phyloP scores from a whole-genome alignment of 2,888 invertebrate genomes.

The Diplolepis rosae region DNA sequence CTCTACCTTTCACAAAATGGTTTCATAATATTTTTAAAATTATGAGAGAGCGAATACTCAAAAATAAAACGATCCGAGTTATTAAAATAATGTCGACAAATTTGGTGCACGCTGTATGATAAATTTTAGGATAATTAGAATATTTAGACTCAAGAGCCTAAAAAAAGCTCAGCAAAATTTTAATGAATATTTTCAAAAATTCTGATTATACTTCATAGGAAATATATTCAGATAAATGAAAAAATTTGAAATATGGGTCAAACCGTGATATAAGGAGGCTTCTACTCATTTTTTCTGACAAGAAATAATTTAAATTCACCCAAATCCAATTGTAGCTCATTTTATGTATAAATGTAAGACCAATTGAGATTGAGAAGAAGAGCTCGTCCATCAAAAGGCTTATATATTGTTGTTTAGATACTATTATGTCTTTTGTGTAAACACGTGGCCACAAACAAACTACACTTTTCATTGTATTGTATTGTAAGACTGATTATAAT shows the following conservation, averaged over 20 bases:
- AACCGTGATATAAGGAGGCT: not conserved
- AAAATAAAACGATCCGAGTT: too few relatives aligned
- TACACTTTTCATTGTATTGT: not conserved
- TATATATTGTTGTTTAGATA: conserved; percentile 19
- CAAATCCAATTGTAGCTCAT: not conserved
- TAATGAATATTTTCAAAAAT: too few relatives aligned
- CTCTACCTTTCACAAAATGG: too few relatives aligned
- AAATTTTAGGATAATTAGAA: too few relatives aligned
- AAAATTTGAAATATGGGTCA: conserved; percentile 6
- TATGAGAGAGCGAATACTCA: too few relatives aligned
- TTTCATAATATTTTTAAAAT: too few relatives aligned
- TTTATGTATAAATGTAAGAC: not conserved
- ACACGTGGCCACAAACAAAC: conserved; percentile 16
- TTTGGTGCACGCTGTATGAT: too few relatives aligned
- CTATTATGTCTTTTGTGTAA: not conserved
- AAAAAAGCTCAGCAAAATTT: too few relatives aligned
- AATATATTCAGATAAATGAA: too few relatives aligned
- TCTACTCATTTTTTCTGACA: not conserved
- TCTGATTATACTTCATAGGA: too few relatives aligned
- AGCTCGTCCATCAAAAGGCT: conserved; percentile 11
- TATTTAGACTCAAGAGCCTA: too few relatives aligned
- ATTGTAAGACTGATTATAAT: conserved; percentile 3
- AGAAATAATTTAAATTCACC: not conserved
- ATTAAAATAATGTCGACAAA: too few relatives aligned
- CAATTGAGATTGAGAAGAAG: not conserved